Conservation (phyloP, 2,888 invertebrate species). For the Poecilobothrus nobilitatus region DNA sequence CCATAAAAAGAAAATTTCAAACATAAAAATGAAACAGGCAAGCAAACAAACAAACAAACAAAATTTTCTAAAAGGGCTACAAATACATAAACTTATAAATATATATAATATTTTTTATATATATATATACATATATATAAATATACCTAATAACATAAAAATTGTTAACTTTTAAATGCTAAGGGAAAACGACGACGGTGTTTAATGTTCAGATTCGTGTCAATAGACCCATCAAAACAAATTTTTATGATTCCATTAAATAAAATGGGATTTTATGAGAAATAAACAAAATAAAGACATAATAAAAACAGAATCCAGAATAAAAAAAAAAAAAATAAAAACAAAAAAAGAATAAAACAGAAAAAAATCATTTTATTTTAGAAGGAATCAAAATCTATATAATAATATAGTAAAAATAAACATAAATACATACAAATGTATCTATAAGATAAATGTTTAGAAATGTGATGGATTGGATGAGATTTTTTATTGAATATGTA, state of each 20-base stretch:
- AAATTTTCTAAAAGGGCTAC: background rate
- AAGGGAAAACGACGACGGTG: background rate
- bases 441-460: no score
- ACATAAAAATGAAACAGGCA: background rate
- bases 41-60: no score
- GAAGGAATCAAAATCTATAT: no score
- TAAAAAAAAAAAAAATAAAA: background rate
- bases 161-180: background rate
- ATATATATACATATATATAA: background rate
- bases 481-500: no score
- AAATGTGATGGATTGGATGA: no score
- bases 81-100: background rate
- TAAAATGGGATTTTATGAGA: constrained; percentile 1
- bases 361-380: no score
- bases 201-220: constrained; percentile 6
- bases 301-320: constrained; percentile 1
- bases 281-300: background rate
- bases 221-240: constrained; percentile 9
- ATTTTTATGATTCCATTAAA: constrained; percentile 7
- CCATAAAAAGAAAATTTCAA: background rate
- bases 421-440: no score
- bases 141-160: background rate
- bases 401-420: no score
- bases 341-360: no score
- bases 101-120: background rate